phyloP scores from a whole-genome alignment of 2,113 vertebrate species.

The Elephantulus edwardii region DNA sequence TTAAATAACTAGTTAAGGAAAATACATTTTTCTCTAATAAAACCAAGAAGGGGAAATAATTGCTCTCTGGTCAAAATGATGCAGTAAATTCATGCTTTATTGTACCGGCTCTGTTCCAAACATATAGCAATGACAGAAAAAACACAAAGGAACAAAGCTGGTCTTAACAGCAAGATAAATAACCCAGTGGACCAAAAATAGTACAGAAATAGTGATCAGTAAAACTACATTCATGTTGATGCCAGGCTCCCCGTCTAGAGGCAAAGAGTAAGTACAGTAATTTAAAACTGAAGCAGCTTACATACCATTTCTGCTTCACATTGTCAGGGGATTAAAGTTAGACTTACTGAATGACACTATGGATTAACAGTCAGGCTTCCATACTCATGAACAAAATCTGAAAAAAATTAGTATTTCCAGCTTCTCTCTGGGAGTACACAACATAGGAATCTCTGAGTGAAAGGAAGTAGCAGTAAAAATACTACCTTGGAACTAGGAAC shows the following conservation, averaged over 20 bases:
- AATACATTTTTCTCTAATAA: background rate
- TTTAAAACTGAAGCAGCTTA: background rate
- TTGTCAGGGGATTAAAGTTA: background rate
- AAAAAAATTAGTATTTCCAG: background rate
- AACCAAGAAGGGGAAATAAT: constrained; percentile 32
- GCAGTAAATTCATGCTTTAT: background rate
- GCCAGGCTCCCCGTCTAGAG: background rate
- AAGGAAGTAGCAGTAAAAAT: background rate
- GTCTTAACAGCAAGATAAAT: background rate
- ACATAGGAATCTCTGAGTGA: background rate
- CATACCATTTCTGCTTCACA: background rate
- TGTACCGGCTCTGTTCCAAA: background rate
- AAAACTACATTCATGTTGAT: background rate
- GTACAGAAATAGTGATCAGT: background rate
- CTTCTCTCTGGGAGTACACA: background rate
- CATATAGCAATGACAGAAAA: background rate
- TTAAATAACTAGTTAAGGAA: background rate
- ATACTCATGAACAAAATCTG: background rate
- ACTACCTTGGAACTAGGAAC: background rate
- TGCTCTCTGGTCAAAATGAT: background rate
- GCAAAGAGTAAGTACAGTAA: background rate
- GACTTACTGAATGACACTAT: background rate
- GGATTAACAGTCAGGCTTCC: background rate
- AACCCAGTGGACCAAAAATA: background rate
- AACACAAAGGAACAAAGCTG: background rate